Percentiles rank a stretch among this genome's conserved stretches.
phyloP scores from a whole-genome alignment of 2,888 invertebrate species.

The Phalera bucephala region DNA sequence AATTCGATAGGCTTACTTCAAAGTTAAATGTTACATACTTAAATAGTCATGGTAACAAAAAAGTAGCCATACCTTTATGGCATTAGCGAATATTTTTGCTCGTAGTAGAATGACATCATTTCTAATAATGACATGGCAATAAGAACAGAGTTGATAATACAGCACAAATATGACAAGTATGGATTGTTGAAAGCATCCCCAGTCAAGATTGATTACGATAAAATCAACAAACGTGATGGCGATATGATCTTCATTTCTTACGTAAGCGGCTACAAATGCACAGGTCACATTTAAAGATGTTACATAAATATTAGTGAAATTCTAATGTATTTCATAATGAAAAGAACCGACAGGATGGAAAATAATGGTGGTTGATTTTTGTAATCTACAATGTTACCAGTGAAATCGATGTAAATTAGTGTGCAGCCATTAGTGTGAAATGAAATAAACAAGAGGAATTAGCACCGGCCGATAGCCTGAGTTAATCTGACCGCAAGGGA shows the following conservation, averaged over 20 bases:
- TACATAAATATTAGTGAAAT: constrained; percentile 41
- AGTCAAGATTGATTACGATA: constrained; percentile 57
- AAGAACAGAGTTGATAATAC: constrained; percentile 17
- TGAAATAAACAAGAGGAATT: constrained; percentile 75
- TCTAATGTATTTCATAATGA: constrained; percentile 22
- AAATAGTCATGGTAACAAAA: too few species aligned
- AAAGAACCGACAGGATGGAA: constrained; percentile 10
- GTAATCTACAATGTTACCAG: constrained; percentile 33
- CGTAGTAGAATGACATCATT: constrained; percentile 1
- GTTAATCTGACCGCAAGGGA: constrained; percentile 80
- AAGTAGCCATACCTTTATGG: too few species aligned
- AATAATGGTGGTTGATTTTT: constrained; percentile 21
- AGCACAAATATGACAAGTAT: constrained; percentile 42
- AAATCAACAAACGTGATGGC: constrained; percentile 51
- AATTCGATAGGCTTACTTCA: too few species aligned
- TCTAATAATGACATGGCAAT: constrained; percentile 9
- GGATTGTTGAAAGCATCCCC: constrained; percentile 46
- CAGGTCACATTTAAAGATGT: constrained; percentile 27
- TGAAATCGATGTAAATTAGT: constrained; percentile 55
- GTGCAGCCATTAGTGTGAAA: constrained; percentile 59
- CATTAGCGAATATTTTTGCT: too few species aligned
- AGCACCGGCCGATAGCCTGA: constrained; percentile 64
- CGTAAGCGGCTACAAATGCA: constrained; percentile 24
- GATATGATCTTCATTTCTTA: constrained; percentile 48
- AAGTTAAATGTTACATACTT: too few species aligned